Evolutionary conservation across 2,888 invertebrate genomes (phyloP), one percentile per base, ranked within the genome.

Genomic region (Philaethria dido): DNA sequence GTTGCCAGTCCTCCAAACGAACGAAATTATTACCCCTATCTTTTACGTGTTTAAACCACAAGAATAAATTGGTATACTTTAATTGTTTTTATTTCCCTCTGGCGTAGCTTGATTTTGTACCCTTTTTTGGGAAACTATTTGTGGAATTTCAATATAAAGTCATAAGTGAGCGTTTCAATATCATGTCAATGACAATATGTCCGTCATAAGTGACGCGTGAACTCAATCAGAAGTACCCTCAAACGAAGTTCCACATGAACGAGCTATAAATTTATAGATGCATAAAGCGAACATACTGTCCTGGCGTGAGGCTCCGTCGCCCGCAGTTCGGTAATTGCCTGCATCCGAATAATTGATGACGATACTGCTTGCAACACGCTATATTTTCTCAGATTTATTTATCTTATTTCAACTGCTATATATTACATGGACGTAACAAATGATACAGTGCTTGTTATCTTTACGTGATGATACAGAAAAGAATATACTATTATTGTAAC

Each of bases 251-350:
- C 42, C 48, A 59, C 48, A 29, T 25, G 57, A 59, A 48, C 42
- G 42, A 57, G 18, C 57, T 36, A 39, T 48, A 39, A 48, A 64
- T 64, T 48, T 36, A 55, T 36, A 25, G 36, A 59, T 47, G 16
- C 48, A 36, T 48, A 18, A 45, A 42, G 47, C 29, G 64, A 50
- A 42, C 29, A 33, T 54, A 39, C 47, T 39, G 48, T 59, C 25
- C 29, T 16, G 18, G 20, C 25, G 29, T 39, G 18, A 57, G 48
- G 29, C 29, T 4, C 14, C 14, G 39, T 57, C 48, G 59, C 39
- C 47, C 57, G 33, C 45, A 64, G 57, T 22, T 39, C 48, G 64
- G 14, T 64, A 64, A 59, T 59, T 64, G 64, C 57, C 29, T 57
- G 47, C 48, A 48, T 64, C 6, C 29, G n/a, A 42, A 57, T 64